Evolutionary conservation across 2,797 vertebrate species (phyloP).

Genomic region (Pseudocheirus occidentalis): DNA sequence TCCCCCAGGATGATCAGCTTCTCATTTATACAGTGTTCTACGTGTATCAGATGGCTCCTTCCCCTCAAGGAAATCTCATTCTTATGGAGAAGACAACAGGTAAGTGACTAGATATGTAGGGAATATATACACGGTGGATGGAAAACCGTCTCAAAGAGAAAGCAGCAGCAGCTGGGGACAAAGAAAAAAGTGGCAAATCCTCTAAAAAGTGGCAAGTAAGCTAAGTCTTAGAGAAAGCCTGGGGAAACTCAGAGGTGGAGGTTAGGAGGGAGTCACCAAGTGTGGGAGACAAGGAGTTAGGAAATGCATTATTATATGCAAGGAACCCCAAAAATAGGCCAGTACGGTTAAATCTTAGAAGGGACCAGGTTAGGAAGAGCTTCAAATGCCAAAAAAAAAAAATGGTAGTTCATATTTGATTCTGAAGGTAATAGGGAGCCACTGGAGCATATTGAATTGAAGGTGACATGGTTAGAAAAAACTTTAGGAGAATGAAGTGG

Average conservation of each 20-base stretch:
- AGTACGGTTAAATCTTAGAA: neutral
- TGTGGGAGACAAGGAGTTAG: neutral
- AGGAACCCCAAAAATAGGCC: neutral
- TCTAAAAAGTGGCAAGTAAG: neutral
- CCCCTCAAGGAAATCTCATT: too few relatives aligned
- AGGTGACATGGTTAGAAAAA: neutral
- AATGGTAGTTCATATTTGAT: neutral
- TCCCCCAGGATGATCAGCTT: too few relatives aligned
- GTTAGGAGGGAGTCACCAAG: neutral
- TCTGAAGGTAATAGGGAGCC: neutral
- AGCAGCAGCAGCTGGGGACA: neutral
- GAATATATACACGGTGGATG: neutral
- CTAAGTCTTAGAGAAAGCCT: neutral
- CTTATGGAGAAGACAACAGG: too few relatives aligned
- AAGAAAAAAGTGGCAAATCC: too few relatives aligned
- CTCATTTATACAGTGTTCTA: too few relatives aligned
- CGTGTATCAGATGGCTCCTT: too few relatives aligned
- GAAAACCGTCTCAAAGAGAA: neutral
- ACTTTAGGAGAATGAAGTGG: neutral
- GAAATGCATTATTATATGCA: neutral
- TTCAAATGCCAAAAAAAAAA: neutral
- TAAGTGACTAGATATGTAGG: neutral
- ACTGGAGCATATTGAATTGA: neutral
- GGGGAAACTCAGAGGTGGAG: neutral
- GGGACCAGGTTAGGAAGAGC: too few relatives aligned